A percentile compares a stretch with the other conserved stretches of the same genome.
phyloP scores from a whole-genome alignment of 2,113 vertebrate species.

The Oncorhynchus gorbuscha region DNA sequence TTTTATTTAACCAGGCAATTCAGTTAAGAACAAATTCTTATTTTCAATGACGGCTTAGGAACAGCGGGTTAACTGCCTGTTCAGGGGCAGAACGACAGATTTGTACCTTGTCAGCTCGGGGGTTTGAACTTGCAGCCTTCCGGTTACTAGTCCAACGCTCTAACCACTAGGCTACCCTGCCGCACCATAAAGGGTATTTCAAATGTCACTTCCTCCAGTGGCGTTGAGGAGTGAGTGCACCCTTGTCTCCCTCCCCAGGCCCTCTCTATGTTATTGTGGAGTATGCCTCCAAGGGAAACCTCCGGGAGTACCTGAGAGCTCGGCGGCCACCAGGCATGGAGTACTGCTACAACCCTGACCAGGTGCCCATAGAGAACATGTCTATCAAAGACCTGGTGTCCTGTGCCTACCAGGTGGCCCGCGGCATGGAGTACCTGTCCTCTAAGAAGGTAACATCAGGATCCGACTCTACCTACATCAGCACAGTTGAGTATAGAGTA shows the following conservation, averaged over 20 bases:
- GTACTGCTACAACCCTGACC: constrained; percentile 94
- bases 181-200: too few species aligned
- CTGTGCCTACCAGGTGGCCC: constrained; percentile 94
- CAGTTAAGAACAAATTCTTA: too few species aligned
- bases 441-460: constrained; percentile 88
- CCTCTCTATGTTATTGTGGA: constrained; percentile 96
- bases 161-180: too few species aligned
- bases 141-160: too few species aligned
- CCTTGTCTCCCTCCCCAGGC: constrained; percentile 66
- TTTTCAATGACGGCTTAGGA: too few species aligned
- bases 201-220: too few species aligned
- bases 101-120: too few species aligned
- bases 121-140: too few species aligned
- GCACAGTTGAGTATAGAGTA: not conserved
- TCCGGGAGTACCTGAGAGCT: constrained; percentile 90
- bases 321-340: constrained; percentile 94
- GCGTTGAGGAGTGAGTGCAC: not conserved
- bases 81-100: too few species aligned
- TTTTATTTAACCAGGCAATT: too few species aligned
- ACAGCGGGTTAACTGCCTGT: too few species aligned
- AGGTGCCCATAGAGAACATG: constrained; percentile 88
- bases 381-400: constrained; percentile 96
- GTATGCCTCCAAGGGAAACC: constrained; percentile 93
- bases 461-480: not conserved
- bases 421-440: constrained; percentile 96